phyloP scores from a whole-genome alignment of 1,140 invertebrate genomes.

The Conopomorpha cramerella region DNA sequence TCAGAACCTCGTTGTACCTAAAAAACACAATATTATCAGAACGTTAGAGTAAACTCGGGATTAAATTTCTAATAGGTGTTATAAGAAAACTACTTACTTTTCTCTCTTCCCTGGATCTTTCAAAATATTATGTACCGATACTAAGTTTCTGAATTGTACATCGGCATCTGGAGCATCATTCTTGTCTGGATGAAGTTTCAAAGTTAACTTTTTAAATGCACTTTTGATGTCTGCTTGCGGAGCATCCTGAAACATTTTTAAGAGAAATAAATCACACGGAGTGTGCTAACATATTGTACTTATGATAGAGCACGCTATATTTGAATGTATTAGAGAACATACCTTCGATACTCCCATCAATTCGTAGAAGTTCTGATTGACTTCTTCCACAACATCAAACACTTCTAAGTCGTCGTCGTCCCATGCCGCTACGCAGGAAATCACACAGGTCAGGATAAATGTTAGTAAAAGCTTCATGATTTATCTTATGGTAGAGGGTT shows the following conservation, averaged over 20 bases:
- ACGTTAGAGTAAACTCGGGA: too few species aligned
- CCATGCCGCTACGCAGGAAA: conserved; percentile 64
- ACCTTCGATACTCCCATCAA: conserved; percentile 83
- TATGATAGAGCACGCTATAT: too few species aligned
- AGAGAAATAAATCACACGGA: not conserved
- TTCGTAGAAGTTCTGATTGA: conserved; percentile 94
- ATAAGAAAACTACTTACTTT: conserved; percentile 54
- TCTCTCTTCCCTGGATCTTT: conserved; percentile 86
- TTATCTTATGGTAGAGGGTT: too few species aligned
- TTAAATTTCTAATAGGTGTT: too few species aligned
- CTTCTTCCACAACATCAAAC: conserved; percentile 96
- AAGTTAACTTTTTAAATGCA: conserved; percentile 87
- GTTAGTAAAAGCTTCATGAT: too few species aligned
- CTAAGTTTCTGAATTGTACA: conserved; percentile 90
- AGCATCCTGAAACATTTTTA: conserved; percentile 69
- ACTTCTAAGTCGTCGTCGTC: conserved; percentile 90
- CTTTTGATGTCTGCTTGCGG: conserved; percentile 80
- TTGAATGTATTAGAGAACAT: too few species aligned
- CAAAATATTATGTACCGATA: conserved; percentile 92
- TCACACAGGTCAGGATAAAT: too few species aligned
- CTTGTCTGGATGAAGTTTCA: conserved; percentile 94
- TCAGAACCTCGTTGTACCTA: conserved; percentile 87
- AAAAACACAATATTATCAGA: too few species aligned
- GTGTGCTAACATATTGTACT: not conserved
- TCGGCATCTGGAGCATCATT: conserved; percentile 90